Base-by-base conservation (phyloP, 2,113 vertebrate species). In the Oreochromis niloticus region DNA sequence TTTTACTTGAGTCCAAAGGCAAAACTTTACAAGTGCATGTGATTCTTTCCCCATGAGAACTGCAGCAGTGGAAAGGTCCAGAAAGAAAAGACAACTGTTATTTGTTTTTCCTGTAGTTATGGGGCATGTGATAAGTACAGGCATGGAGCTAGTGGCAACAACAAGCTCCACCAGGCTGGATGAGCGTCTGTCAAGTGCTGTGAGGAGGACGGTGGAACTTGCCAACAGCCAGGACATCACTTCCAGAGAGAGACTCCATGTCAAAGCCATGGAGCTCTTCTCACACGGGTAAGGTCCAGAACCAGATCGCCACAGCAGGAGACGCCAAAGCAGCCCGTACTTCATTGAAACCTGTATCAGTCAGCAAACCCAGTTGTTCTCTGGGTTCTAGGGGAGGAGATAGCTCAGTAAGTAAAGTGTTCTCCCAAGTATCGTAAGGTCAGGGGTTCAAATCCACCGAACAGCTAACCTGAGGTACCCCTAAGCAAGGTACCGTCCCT, bases 101-200 rank as follows among this genome's bases (percentile, higher is more conserved):
- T n/a, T 73, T 59, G 12, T 88, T 34, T 79, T 39, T 54, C 46
- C n/a, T 85, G 59, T 79, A 99, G 99, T 95, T 1, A 98, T 99
- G 99, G 98, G 99, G 7, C 97, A 97, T 0, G 97, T 97, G 94
- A 95, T 99, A 27, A 89, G 96, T 3, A 98, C 97, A 0, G 98
- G 98, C 4, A 92, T 99, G 71, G 91, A 97, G 87, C 95, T 99
- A 84, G 83, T 97, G 6, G 97, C 97, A 5, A 97, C 97, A 0
- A 94, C 96, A 1, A 97, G 89, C 86, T 97, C 97, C 0, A 91
- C 96, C 86, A 90, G 95, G 9, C 93, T 97, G 16, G 94, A 98
- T 87, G 84, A 94, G 81, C 96, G 96, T 22, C 96, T 99, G 92
- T 97, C 94, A 41, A 56, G 57, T 0, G 97, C 97, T 0, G 85